A percentile compares a stretch with the other conserved stretches of the same genome.
Evolutionary conservation across 2,888 invertebrate genomes (phyloP).

Genomic region (Trichopoda pennipes): DNA sequence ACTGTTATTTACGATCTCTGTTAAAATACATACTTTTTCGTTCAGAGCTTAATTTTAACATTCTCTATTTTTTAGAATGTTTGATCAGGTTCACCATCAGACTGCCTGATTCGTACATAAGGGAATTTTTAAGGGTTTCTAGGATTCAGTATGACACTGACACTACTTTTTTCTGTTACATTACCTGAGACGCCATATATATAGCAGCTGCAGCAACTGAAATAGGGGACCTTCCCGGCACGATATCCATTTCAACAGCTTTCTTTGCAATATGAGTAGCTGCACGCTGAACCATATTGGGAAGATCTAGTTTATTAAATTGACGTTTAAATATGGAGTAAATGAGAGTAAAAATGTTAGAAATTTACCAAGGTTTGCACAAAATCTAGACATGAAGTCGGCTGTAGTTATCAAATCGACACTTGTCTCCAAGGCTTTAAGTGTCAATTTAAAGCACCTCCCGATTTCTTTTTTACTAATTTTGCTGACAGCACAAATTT

Average conservation of each 20-base stretch:
- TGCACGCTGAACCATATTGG: constrained; percentile 93
- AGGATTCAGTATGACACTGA: too few species aligned
- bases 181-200: constrained; percentile 98
- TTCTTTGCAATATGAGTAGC: constrained; percentile 98
- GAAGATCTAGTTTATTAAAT: constrained; percentile 81
- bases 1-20: too few species aligned
- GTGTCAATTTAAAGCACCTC: constrained; percentile 97
- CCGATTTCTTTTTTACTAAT: constrained; percentile 99
- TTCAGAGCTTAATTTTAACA: too few species aligned
- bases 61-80: too few species aligned
- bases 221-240: constrained; percentile 98
- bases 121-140: too few species aligned
- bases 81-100: too few species aligned
- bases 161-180: too few species aligned
- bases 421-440: constrained; percentile 97
- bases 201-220: constrained; percentile 99
- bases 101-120: too few species aligned
- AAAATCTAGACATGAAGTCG: constrained; percentile 99
- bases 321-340: not conserved
- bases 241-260: constrained; percentile 98
- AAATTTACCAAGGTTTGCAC: constrained; percentile 91
- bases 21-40: too few species aligned
- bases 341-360: not conserved
- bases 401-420: constrained; percentile 98
- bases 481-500: constrained; percentile 99